These are phyloP conservation scores for Omphaloscelis lunosa DNA, from an alignment of 2,888 invertebrate species.

Conservation along the genomic window DNA sequence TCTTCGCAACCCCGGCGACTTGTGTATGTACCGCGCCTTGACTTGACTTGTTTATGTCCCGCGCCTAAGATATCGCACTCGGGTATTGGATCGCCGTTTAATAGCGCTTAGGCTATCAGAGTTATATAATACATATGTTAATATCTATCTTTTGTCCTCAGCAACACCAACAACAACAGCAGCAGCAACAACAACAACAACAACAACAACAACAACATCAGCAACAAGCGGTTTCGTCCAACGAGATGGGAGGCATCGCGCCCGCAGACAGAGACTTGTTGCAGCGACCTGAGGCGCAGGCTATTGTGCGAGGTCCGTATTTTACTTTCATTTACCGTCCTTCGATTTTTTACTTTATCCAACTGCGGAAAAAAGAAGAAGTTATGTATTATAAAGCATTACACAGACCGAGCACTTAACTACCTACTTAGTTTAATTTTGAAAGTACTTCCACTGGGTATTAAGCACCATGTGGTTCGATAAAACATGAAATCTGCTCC, in stretches of 20 bases:
- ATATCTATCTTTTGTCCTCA: constrained; percentile 10
- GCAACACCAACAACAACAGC: constrained; percentile 74
- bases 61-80: neutral
- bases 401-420: too few relatives aligned
- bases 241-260: constrained; percentile 76
- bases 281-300: constrained; percentile 94
- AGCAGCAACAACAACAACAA: constrained; percentile 43
- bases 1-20: too few relatives aligned
- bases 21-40: too few relatives aligned
- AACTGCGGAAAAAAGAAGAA: neutral
- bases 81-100: neutral
- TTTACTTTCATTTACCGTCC: neutral
- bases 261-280: constrained; percentile 91
- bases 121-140: neutral
- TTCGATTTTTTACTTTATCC: neutral
- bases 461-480: too few relatives aligned
- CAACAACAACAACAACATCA: constrained; percentile 62
- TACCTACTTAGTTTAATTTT: too few relatives aligned
- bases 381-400: neutral
- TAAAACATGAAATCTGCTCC: too few relatives aligned
- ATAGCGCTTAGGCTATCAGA: neutral
- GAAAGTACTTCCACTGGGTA: too few relatives aligned
- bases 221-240: constrained; percentile 75
- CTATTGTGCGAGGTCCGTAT: constrained; percentile 93
- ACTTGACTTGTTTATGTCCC: too few relatives aligned